These are phyloP conservation scores for Hypselothyrea guttata DNA, from an alignment of 2,888 invertebrate species.

Conservation along the genomic window DNA sequence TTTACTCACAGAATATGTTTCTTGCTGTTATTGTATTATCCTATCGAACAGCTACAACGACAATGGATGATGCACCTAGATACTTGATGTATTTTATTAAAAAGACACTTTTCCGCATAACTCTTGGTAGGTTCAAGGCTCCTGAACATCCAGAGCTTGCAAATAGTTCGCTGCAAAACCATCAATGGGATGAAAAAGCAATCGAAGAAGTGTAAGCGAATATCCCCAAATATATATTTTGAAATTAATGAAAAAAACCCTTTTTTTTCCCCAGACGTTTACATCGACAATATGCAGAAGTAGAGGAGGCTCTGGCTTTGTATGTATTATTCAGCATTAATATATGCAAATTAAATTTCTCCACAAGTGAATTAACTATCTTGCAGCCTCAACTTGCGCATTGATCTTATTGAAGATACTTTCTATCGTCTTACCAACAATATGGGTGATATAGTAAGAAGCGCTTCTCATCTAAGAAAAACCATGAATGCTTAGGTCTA, in stretches of 20 bases:
- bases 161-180: no score
- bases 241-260: no score
- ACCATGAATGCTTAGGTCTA: neutral
- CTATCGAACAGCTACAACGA: constrained; percentile 84
- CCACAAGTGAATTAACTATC: neutral
- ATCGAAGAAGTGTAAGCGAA: constrained; percentile 27
- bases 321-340: constrained; percentile 1
- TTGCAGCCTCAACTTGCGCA: constrained; percentile 21
- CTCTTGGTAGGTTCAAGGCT: constrained; percentile 5
- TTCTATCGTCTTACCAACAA: constrained; percentile 19
- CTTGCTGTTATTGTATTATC: constrained; percentile 90
- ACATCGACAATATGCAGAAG: neutral
- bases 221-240: no score
- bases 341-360: no score
- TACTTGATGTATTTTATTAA: constrained; percentile 26
- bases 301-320: constrained; percentile 22
- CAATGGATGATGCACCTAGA: constrained; percentile 1
- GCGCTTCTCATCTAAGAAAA: neutral
- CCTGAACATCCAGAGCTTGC: constrained; percentile 14
- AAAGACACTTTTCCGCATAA: constrained; percentile 20
- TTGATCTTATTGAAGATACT: constrained; percentile 18
- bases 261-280: constrained; percentile 1
- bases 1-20: constrained; percentile 86
- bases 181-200: neutral
- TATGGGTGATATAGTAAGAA: constrained; percentile 15